These are phyloP conservation scores for Indri indri DNA, from an alignment of 2,113 vertebrate species.

Conservation along the genomic window DNA sequence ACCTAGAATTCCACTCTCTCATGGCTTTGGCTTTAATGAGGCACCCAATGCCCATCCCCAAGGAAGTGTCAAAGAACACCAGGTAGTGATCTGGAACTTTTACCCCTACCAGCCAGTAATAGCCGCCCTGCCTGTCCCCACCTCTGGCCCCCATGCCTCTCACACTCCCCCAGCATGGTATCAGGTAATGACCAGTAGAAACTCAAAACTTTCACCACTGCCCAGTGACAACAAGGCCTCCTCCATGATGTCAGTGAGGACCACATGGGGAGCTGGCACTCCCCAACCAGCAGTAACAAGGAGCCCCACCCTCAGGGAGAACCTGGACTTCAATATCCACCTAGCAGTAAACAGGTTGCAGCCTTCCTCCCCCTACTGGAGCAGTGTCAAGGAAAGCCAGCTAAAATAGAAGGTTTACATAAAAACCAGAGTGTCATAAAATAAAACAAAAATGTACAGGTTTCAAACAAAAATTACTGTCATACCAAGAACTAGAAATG, in stretches of 20 bases:
- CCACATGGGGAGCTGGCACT: not conserved
- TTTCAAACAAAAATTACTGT: slow-evolving; percentile 19
- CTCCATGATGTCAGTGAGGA: not conserved
- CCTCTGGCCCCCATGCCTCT: not conserved
- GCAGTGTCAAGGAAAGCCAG: not conserved
- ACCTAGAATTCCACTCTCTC: not conserved
- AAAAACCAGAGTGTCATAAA: not conserved
- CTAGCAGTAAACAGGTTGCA: not conserved
- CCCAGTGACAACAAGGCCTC: not conserved
- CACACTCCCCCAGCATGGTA: not conserved
- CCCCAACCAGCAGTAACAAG: not conserved
- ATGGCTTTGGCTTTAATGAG: not conserved
- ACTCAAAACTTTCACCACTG: not conserved
- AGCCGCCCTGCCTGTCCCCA: not conserved
- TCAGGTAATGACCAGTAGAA: not conserved
- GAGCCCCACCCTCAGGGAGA: not conserved
- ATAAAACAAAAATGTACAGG: not conserved
- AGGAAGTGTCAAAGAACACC: not conserved
- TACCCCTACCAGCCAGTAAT: not conserved
- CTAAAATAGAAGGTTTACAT: not conserved
- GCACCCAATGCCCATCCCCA: not conserved
- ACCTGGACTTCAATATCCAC: not conserved
- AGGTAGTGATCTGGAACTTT: not conserved
- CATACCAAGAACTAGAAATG: not conserved
- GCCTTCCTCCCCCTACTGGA: not conserved